phyloP scores from a whole-genome alignment of 2,888 invertebrate species.

The Sinhomidia bicolor region DNA sequence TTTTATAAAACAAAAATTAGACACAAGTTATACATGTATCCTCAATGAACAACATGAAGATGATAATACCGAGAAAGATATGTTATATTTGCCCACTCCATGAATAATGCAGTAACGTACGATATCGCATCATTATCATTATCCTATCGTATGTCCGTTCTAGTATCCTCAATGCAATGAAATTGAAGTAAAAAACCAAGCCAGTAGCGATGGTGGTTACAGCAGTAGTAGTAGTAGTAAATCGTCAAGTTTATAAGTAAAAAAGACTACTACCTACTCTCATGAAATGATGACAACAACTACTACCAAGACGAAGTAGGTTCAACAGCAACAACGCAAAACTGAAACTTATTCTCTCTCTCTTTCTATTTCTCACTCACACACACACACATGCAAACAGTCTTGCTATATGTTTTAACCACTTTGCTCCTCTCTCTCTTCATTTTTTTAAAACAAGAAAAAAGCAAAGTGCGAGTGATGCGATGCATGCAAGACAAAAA shows the following conservation, averaged over 20 bases:
- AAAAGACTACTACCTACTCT: background rate
- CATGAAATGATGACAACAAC: background rate
- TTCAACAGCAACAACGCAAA: constrained; percentile 24
- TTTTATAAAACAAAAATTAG: constrained; percentile 16
- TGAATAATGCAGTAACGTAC: constrained; percentile 49
- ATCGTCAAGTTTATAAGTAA: background rate
- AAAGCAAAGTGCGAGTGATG: constrained; percentile 21
- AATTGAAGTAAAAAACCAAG: background rate
- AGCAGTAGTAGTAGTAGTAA: background rate
- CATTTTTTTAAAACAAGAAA: constrained; percentile 9
- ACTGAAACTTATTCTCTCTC: background rate
- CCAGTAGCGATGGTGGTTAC: background rate
- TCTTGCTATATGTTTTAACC: background rate
- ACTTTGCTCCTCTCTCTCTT: background rate
- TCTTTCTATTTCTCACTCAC: background rate
- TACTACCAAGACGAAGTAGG: constrained; percentile 22
- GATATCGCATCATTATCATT: background rate
- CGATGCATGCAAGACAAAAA: constrained; percentile 49
- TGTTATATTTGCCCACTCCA: constrained; percentile 3
- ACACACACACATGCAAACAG: background rate
- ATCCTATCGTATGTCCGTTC: constrained; percentile 57
- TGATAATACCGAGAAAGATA: constrained; percentile 3
- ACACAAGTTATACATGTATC: background rate
- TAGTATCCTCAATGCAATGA: constrained; percentile 65
- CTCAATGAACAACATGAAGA: background rate